phyloP scores from a whole-genome alignment of 1,140 invertebrate species.

The Nephotettix cincticeps region DNA sequence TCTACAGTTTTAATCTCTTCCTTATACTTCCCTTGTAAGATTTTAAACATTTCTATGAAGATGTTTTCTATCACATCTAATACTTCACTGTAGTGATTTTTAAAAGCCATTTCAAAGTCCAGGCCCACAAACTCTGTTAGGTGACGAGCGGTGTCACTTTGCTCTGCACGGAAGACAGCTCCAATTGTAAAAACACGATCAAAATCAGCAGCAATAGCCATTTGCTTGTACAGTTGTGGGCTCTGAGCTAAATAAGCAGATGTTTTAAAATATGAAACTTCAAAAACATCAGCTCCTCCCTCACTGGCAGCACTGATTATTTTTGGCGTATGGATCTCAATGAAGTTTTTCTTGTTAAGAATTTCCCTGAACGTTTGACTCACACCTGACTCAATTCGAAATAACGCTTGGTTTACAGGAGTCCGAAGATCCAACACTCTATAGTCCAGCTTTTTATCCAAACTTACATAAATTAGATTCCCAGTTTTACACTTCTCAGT shows the following conservation, averaged over 20 bases:
- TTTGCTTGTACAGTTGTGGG: conserved; percentile 99
- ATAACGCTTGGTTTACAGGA: conserved; percentile 96
- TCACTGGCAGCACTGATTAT: conserved; percentile 98
- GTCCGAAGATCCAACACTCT: conserved; percentile 93
- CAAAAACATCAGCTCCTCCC: conserved; percentile 98
- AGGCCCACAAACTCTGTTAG: conserved; percentile 98
- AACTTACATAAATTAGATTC: conserved; percentile 83
- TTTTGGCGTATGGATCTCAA: conserved; percentile 98
- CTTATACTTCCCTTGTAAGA: conserved; percentile 74
- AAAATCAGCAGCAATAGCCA: conserved; percentile 98
- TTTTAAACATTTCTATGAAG: conserved; percentile 93
- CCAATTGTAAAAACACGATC: conserved; percentile 88
- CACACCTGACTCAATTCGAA: conserved; percentile 89
- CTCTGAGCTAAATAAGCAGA: conserved; percentile 97
- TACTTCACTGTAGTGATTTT: conserved; percentile 98
- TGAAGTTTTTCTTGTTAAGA: conserved; percentile 78
- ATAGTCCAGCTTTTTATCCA: conserved; percentile 93
- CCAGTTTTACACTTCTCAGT: conserved; percentile 54
- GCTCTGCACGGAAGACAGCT: conserved; percentile 95
- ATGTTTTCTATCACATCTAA: conserved; percentile 86
- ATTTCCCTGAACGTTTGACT: conserved; percentile 88
- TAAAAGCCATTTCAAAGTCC: conserved; percentile 99
- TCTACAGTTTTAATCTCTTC: conserved; percentile 86
- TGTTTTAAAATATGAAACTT: conserved; percentile 96
- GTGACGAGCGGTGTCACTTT: conserved; percentile 97